phyloP scores from a whole-genome alignment of 30 jellyfish, hydroid and myxozoan species.

The Aurelia sp. region DNA sequence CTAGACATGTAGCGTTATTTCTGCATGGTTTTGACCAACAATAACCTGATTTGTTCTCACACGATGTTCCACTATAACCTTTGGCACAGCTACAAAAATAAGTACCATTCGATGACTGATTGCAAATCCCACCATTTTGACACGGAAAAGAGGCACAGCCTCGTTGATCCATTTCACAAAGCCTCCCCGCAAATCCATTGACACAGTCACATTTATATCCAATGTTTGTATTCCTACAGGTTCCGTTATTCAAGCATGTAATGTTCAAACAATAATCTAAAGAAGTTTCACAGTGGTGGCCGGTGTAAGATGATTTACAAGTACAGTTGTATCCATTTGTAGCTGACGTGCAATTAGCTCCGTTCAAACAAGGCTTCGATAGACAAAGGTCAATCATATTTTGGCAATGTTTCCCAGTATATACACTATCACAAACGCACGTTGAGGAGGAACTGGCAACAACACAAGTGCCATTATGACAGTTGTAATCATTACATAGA shows the following conservation, averaged over 20 bases:
- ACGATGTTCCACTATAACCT: constrained; percentile 46
- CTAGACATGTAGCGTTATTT: constrained; percentile 54
- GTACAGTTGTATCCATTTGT: constrained; percentile 11
- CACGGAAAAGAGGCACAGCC: constrained; percentile 80
- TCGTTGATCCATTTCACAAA: constrained; percentile 47
- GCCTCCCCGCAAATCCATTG: constrained; percentile 53
- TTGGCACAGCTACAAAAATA: constrained; percentile 17
- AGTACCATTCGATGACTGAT: constrained; percentile 13
- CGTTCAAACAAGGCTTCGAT: constrained; percentile 35
- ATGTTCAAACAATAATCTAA: constrained; percentile 33
- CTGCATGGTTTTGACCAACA: constrained; percentile 60
- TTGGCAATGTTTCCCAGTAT: constrained; percentile 50
- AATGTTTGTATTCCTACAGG: constrained; percentile 15
- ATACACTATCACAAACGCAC: constrained; percentile 42
- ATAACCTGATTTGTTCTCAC: constrained; percentile 22
- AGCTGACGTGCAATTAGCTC: constrained; percentile 58
- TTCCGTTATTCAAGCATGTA: constrained; percentile 56
- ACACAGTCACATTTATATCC: constrained; percentile 46
- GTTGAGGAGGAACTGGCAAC: neutral
- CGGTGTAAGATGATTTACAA: constrained; percentile 22
- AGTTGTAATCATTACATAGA: neutral
- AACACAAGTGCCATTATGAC: constrained; percentile 54
- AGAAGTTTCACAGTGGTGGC: constrained; percentile 36
- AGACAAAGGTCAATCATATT: neutral
- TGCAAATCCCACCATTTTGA: constrained; percentile 53